Percentiles rank a stretch among this genome's conserved stretches.
phyloP scores from a whole-genome alignment of 2,113 vertebrate genomes.

The Sapayoa aenigma region DNA sequence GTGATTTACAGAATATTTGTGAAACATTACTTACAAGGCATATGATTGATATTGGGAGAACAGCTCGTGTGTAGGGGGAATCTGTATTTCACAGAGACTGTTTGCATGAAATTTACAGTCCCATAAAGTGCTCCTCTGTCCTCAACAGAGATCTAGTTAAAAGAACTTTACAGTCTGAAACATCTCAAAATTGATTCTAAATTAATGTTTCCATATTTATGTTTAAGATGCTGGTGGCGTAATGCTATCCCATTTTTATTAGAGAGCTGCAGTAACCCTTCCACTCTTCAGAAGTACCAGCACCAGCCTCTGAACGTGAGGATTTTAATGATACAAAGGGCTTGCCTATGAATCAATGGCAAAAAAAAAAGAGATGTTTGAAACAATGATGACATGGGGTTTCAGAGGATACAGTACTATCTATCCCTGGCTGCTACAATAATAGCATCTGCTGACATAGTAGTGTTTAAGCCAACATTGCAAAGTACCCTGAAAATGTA shows the following conservation, averaged over 20 bases:
- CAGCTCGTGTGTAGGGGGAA: constrained; percentile 59
- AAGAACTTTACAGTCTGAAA: constrained; percentile 81
- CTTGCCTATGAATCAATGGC: background rate
- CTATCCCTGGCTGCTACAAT: background rate
- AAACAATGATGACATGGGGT: background rate
- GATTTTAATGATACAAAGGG: background rate
- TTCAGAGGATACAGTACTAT: background rate
- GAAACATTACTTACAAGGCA: constrained; percentile 72
- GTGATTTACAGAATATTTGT: constrained; percentile 83
- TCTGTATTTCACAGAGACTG: constrained; percentile 71
- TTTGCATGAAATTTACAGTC: constrained; percentile 77
- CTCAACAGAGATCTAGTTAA: constrained; percentile 77
- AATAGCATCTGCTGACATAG: background rate
- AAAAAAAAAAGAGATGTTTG: background rate
- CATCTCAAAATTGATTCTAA: constrained; percentile 78
- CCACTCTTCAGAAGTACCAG: background rate
- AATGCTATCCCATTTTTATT: constrained; percentile 66
- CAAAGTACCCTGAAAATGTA: background rate
- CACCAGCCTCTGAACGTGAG: background rate
- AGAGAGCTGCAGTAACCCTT: constrained; percentile 13
- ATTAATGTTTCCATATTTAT: constrained; percentile 73
- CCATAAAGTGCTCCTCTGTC: constrained; percentile 74
- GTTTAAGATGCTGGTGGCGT: constrained; percentile 65
- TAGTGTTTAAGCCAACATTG: background rate
- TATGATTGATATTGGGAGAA: constrained; percentile 73